Percentiles rank a stretch among this genome's conserved stretches.
These are phyloP conservation scores for Danio tinwini DNA, from an alignment of 2,797 vertebrate genomes.

Conservation along the genomic window DNA sequence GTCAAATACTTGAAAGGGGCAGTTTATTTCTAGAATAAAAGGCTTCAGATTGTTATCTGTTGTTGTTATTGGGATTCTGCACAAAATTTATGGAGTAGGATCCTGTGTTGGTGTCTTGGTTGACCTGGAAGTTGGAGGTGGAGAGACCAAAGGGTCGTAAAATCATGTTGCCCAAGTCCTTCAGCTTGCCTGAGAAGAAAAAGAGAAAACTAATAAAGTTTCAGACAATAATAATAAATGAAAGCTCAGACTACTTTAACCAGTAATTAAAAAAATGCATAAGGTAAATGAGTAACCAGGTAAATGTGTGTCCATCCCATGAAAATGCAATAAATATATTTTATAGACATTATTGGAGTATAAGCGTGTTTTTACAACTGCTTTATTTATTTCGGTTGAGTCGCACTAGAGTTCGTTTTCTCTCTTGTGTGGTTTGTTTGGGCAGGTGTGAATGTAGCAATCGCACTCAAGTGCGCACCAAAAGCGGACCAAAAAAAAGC, in stretches of 20 bases:
- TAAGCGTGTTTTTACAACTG: too few species aligned
- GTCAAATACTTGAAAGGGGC: not conserved
- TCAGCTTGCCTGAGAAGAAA: constrained; percentile 86
- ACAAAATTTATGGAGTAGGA: constrained; percentile 96
- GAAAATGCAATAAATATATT: too few species aligned
- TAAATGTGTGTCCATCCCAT: too few species aligned
- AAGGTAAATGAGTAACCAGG: too few species aligned
- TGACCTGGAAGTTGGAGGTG: constrained; percentile 96
- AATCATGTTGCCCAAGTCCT: constrained; percentile 95
- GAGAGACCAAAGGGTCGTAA: constrained; percentile 95
- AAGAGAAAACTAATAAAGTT: not conserved
- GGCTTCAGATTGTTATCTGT: constrained; percentile 61
- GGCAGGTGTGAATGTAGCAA: too few species aligned
- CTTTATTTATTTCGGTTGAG: too few species aligned
- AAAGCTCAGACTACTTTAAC: not conserved
- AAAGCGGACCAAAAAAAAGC: too few species aligned
- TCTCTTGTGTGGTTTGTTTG: too few species aligned
- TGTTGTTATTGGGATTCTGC: constrained; percentile 87
- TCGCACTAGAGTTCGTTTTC: too few species aligned
- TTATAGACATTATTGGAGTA: too few species aligned
- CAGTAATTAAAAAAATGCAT: not conserved
- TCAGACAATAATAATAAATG: not conserved
- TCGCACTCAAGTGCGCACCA: too few species aligned
- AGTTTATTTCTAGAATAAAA: not conserved
- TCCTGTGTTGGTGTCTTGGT: constrained; percentile 88